These are phyloP conservation scores for Smutsia temminckii DNA, from an alignment of 2,797 vertebrate genomes.

Conservation along the genomic window DNA sequence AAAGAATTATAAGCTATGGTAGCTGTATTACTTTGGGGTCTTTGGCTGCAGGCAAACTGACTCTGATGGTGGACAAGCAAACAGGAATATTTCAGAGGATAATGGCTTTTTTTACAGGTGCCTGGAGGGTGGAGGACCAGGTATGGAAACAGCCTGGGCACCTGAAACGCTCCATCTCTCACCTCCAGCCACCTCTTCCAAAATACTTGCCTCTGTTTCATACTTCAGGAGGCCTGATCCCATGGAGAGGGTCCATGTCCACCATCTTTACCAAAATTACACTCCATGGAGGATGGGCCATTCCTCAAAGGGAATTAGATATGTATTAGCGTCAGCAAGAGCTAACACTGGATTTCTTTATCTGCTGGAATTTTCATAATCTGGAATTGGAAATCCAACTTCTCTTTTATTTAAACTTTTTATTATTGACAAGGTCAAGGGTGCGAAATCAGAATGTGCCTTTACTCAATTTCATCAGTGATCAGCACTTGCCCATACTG, in stretches of 20 bases:
- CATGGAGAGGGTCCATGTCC: neutral
- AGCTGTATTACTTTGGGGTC: neutral
- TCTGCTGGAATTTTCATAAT: neutral
- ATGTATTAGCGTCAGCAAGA: neutral
- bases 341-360: neutral
- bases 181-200: neutral
- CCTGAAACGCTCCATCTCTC: neutral
- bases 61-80: neutral
- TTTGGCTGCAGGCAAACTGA: neutral
- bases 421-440: neutral
- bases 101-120: neutral
- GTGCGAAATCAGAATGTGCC: neutral
- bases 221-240: neutral
- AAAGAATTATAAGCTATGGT: neutral
- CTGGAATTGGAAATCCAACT: neutral
- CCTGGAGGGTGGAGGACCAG: neutral
- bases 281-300: fast-evolving
- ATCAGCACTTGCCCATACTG: fast-evolving
- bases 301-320: fast-evolving
- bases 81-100: neutral
- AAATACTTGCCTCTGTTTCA: neutral
- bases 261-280: neutral
- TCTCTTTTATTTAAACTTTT: neutral
- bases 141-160: neutral
- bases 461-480: neutral